Percentiles rank a stretch among this genome's conserved stretches.
Evolutionary conservation across 2,888 invertebrate genomes (phyloP).

Genomic region (Ephialtes manifestator): DNA sequence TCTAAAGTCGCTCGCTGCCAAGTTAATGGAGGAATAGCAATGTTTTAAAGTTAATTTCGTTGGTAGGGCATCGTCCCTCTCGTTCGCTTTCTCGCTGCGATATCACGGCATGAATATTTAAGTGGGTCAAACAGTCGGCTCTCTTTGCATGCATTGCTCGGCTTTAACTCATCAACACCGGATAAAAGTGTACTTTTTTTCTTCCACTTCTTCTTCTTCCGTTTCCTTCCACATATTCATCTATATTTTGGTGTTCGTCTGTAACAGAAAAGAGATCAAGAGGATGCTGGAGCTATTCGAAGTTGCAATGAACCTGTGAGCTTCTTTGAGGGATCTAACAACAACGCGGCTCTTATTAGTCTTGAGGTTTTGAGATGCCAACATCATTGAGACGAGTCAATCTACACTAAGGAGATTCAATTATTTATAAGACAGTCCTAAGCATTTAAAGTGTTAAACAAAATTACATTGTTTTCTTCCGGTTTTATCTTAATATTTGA

Average conservation of each 20-base stretch:
- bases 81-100: not conserved
- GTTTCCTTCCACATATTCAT: constrained; percentile 22
- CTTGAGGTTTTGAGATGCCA: constrained; percentile 8
- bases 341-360: not conserved
- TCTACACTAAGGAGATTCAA: not conserved
- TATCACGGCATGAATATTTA: constrained; percentile 58
- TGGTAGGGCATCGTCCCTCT: constrained; percentile 9
- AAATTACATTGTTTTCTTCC: not conserved
- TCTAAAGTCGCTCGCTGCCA: constrained; percentile 14
- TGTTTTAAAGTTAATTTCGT: constrained; percentile 60
- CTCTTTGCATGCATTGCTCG: constrained; percentile 47
- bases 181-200: constrained; percentile 36
- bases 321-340: constrained; percentile 30
- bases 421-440: not conserved
- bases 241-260: constrained; percentile 2
- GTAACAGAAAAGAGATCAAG: constrained; percentile 83
- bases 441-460: not conserved
- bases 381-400: not conserved
- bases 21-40: constrained; percentile 42
- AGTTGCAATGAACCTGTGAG: constrained; percentile 81
- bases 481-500: not conserved
- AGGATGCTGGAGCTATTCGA: constrained; percentile 84
- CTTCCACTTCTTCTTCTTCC: constrained; percentile 8
- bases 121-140: constrained; percentile 64
- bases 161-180: constrained; percentile 48